Conservation (phyloP, 2,888 invertebrate species). For the Acheta domesticus region DNA sequence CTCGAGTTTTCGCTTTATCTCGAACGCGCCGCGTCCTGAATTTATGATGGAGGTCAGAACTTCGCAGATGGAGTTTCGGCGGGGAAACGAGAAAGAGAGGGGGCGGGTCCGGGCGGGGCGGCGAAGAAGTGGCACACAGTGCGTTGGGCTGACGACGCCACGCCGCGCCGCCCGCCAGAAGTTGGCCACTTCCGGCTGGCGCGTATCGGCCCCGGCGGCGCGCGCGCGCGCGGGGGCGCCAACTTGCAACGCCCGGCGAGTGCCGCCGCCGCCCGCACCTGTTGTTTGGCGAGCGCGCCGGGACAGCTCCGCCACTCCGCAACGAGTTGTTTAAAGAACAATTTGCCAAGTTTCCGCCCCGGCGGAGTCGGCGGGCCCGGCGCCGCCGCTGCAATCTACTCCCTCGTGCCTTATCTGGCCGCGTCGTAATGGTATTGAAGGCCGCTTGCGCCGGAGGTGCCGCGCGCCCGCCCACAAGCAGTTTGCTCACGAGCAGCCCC, state of each 20-base stretch:
- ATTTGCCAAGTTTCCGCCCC: neutral
- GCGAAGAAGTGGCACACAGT: neutral
- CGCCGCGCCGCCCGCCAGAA: neutral
- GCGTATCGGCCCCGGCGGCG: neutral
- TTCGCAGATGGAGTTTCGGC: neutral
- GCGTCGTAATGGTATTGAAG: neutral
- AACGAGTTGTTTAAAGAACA: conserved; percentile 5
- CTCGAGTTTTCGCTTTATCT: neutral
- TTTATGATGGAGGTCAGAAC: conserved; percentile 18
- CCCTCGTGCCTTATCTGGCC: neutral
- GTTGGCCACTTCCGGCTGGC: neutral
- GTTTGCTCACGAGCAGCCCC: neutral
- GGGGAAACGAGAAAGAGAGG: neutral
- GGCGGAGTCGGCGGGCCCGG: neutral
- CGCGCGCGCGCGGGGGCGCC: neutral
- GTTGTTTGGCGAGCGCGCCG: neutral
- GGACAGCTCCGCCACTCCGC: neutral
- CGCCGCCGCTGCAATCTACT: neutral
- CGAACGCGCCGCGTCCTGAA: neutral
- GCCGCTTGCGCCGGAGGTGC: neutral
- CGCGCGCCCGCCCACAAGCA: neutral
- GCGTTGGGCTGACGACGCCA: neutral
- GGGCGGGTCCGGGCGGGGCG: neutral
- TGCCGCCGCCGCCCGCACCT: neutral
- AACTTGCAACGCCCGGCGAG: neutral